Evolutionary conservation across 2,113 vertebrate genomes (phyloP), one percentile per base, ranked within the genome.

Genomic region (Lucifuga dentata): DNA sequence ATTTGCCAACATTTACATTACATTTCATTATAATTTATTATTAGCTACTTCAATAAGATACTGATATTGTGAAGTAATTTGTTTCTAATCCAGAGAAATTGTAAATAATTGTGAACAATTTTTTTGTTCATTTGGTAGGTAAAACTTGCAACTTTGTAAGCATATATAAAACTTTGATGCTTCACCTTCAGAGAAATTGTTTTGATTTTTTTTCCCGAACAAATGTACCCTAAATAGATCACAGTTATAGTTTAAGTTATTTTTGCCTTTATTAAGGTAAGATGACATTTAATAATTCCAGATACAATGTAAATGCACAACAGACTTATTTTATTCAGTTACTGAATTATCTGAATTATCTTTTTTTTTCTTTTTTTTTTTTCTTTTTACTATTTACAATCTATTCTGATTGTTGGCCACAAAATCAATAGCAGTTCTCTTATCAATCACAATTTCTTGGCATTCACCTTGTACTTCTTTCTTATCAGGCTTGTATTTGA

Each of bases 151-250:
- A 50, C 51, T n/a, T 40, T 75, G 5, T 23, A 38, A 49, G 43
- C 23, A 15, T 65, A 17, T 39, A 19, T 35, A 43, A 39, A 75
- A 68, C 38, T 2, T 58, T 40, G 35, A 51, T 79, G 56, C 64
- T 84, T 88, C 64, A 63, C 45, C 45, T 49, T 63, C 16, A 61
- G 35, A 36, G 6, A 7, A 5, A 33, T 61, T 4, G 10, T 58
- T 52, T 43, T 39, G 8, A 52, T 50, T 5, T 46, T 46, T 16
- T 61, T 12, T 8, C 61, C 2, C 48, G 11, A 29, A 29, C 7
- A 12, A 50, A 29, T n/a, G 0, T 23, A 61, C 9, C 8, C 4
- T 16, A 32, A 20, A 20, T 36, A 20, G 43, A 17, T 68, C 21
- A 53, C 32, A 45, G 29, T 46, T 41, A 10, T 32, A 13, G 15